phyloP scores from a whole-genome alignment of 2,888 invertebrate genomes.

The Sympetrum striolatum region DNA sequence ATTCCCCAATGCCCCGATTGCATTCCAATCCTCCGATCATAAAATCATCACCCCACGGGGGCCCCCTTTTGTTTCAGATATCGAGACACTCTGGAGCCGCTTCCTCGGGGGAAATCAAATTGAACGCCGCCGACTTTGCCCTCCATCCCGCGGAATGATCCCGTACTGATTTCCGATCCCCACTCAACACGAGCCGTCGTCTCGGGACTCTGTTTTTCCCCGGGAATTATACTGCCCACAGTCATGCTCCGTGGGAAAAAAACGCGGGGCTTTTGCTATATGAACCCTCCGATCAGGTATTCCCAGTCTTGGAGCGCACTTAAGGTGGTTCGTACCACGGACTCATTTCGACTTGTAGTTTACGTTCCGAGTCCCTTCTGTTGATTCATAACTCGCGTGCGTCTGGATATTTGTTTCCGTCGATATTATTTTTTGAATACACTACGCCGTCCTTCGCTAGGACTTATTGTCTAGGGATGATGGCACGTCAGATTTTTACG shows the following conservation, averaged over 20 bases:
- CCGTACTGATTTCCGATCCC: neutral
- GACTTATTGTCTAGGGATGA: too few relatives aligned
- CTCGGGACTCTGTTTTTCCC: neutral
- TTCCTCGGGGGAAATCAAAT: conserved; percentile 35
- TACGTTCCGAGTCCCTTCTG: too few relatives aligned
- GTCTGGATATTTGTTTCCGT: too few relatives aligned
- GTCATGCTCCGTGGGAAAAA: neutral
- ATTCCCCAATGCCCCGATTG: neutral
- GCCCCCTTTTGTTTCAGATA: conserved; percentile 10
- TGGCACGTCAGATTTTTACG: too few relatives aligned
- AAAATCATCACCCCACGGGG: conserved; percentile 8
- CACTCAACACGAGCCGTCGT: neutral
- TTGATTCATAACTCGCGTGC: too few relatives aligned
- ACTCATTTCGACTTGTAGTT: too few relatives aligned
- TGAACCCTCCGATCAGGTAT: too few relatives aligned
- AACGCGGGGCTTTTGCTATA: too few relatives aligned
- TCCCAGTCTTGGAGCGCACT: too few relatives aligned
- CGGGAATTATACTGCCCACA: neutral
- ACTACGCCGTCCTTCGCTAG: too few relatives aligned
- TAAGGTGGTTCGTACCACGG: too few relatives aligned
- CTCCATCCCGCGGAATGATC: neutral
- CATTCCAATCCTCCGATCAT: neutral
- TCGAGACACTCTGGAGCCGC: conserved; percentile 6
- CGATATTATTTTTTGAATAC: too few relatives aligned
- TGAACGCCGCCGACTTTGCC: neutral